phyloP scores from a whole-genome alignment of 37 sponge, comb jelly and placozoan species.

The Aplysina aerophoba region DNA sequence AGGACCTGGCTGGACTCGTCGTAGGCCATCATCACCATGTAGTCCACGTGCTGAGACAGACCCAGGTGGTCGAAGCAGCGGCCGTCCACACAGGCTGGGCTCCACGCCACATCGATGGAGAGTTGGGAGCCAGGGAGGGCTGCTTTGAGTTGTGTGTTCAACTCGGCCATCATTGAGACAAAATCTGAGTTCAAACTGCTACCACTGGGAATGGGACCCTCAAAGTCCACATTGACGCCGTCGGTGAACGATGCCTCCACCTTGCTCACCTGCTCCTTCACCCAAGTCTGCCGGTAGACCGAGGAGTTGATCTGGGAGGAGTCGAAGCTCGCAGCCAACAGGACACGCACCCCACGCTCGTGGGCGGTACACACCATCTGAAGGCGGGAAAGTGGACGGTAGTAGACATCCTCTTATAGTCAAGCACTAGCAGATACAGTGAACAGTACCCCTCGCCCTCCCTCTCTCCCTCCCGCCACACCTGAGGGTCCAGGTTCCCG shows the following conservation, averaged over 20 bases:
- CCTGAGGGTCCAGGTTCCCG: neutral
- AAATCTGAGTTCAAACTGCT: neutral
- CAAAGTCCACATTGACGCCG: constrained; percentile 88
- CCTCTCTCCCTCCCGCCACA: too few relatives aligned
- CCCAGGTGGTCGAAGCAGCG: constrained; percentile 70
- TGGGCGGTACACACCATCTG: constrained; percentile 79
- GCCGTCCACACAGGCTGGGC: constrained; percentile 79
- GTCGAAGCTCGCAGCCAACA: constrained; percentile 39
- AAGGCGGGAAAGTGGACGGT: neutral
- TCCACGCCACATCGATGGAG: constrained; percentile 52
- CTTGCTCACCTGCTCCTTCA: constrained; percentile 26
- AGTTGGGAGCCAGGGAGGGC: neutral
- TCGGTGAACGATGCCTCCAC: constrained; percentile 51
- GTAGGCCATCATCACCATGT: constrained; percentile 85
- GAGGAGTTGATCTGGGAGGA: constrained; percentile 33
- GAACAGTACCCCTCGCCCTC: too few relatives aligned
- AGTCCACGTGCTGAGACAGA: constrained; percentile 59
- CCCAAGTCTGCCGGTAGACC: constrained; percentile 34
- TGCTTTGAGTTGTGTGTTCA: too few relatives aligned
- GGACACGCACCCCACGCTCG: constrained; percentile 59
- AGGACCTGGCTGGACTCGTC: constrained; percentile 84
- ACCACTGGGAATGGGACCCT: constrained; percentile 49
- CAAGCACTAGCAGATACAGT: too few relatives aligned
- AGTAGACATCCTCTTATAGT: neutral
- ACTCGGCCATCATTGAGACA: too few relatives aligned